Evolutionary conservation across 1,140 invertebrate species (phyloP).

Genomic region (Bilobella aurantiaca): DNA sequence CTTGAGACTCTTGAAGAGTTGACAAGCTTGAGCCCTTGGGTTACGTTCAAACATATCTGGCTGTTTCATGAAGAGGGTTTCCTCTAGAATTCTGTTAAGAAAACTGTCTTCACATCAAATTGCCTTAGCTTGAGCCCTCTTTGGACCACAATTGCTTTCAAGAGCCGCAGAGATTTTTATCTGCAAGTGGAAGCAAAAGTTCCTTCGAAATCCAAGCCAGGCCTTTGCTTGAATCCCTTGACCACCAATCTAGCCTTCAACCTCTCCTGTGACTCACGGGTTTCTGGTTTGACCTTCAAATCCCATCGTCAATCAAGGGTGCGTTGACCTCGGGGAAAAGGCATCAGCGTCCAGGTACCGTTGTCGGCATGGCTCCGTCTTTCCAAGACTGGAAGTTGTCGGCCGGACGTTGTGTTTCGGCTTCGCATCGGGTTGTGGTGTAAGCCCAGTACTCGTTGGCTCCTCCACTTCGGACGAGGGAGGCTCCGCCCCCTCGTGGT

Average conservation of each 20-base stretch:
- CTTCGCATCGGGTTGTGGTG: no score
- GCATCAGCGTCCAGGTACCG: constrained; percentile 37
- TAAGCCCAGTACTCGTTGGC: no score
- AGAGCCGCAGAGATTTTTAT: constrained; percentile 39
- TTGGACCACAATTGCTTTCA: constrained; percentile 39
- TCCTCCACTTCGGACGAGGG: constrained; percentile 30
- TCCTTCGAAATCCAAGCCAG: constrained; percentile 41
- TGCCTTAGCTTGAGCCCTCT: constrained; percentile 38
- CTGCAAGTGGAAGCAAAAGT: constrained; percentile 40
- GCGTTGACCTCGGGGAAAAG: constrained; percentile 37
- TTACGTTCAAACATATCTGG: constrained; percentile 34
- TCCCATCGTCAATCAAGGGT: constrained; percentile 39
- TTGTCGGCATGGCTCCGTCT: constrained; percentile 25
- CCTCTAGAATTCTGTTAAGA: constrained; percentile 39
- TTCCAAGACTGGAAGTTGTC: no score
- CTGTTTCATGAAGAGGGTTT: constrained; percentile 41
- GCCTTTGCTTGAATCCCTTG: constrained; percentile 40
- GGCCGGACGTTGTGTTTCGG: no score
- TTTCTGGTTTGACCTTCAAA: constrained; percentile 36
- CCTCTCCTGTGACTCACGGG: constrained; percentile 28
- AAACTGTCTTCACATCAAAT: constrained; percentile 44
- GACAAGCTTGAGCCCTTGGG: constrained; percentile 35
- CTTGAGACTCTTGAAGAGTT: constrained; percentile 35
- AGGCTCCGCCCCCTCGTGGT: constrained; percentile 2
- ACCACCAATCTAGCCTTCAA: constrained; percentile 41